Base-by-base conservation (phyloP, 2,888 invertebrate genomes). In the Notodonta ziczac region DNA sequence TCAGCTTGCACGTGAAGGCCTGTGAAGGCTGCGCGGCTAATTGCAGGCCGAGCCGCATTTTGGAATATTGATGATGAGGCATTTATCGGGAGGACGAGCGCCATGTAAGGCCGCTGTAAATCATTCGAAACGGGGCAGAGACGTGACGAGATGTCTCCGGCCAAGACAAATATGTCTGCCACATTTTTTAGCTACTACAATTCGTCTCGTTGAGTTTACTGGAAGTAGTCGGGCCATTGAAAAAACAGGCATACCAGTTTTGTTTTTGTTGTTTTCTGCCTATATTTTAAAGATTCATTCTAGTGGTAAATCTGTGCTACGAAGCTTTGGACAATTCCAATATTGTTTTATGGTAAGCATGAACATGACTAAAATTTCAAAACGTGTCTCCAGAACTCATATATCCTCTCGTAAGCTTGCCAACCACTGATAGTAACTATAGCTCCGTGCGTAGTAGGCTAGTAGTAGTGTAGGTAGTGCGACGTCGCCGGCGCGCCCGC, bases 51-150 rank as follows among this genome's bases (percentile, higher is more conserved):
- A 87, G 89, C 89, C 85, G 91, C 93, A 92, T 93, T 93, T 93
- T 90, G 91, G 93, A 93, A 93, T 93, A 93, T 93, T 93, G 93
- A 93, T 93, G 90, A 91, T 91, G 90, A 90, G 89, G 85, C 87
- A 91, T 92, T 91, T 92, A 93, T 92, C 91, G 89, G 86, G 89
- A 89, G 89, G 89, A 91, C 93, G 84, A 86, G 86, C 81, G 74
- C 93, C 93, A 85, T 93, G 88, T 92, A 93, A 72, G 93, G 93
- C 80, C 77, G 83, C 88, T 81, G 93, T 93, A 93, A 91, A 93
- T 93, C 91, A 93, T 91, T 91, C 89, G 86, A 85, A 87, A 86
- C 88, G 81, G 85, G 81, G 86, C 83, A 78, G 83, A 81, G 89
- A 92, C 90, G 91, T 90, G 93, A 91, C 90, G 90, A 89, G 90